These are phyloP conservation scores for Hypothenemus hampei DNA, from an alignment of 1,140 invertebrate genomes.

Conservation along the genomic window DNA sequence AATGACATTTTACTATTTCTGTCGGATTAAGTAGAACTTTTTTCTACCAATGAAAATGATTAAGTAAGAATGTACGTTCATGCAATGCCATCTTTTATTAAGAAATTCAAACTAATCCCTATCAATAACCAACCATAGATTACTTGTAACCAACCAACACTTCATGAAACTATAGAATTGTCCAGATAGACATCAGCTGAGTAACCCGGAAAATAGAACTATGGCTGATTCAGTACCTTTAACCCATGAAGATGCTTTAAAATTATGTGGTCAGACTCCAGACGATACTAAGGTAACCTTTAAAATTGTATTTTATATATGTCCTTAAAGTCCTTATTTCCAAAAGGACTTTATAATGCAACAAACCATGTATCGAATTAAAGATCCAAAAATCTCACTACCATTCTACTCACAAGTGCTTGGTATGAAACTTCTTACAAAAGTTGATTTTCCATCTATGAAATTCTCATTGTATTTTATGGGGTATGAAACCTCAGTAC, in stretches of 20 bases:
- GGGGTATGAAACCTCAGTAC: slow-evolving; percentile 71
- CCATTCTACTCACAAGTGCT: slow-evolving; percentile 88
- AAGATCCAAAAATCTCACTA: slow-evolving; percentile 80
- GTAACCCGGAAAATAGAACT: no score
- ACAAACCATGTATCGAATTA: slow-evolving; percentile 94
- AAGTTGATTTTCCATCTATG: slow-evolving; percentile 83
- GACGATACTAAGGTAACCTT: slow-evolving; percentile 56
- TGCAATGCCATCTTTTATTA: no score
- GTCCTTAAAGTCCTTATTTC: not conserved
- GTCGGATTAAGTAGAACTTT: no score
- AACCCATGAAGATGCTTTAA: slow-evolving; percentile 59
- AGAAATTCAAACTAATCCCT: no score
- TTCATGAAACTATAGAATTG: no score
- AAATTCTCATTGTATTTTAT: slow-evolving; percentile 92
- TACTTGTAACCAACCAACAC: no score
- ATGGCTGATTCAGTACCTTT: slow-evolving; percentile 35
- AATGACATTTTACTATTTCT: no score
- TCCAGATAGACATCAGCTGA: no score
- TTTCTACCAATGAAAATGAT: no score
- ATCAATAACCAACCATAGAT: no score
- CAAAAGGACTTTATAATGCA: slow-evolving; percentile 79
- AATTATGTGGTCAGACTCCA: slow-evolving; percentile 59
- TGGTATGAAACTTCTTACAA: slow-evolving; percentile 85
- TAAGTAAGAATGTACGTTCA: no score
- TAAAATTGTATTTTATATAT: not conserved